A percentile compares a stretch with the other conserved stretches of the same genome.
These are phyloP conservation scores for Tetramorium alpestre DNA, from an alignment of 1,140 invertebrate species.

Conservation along the genomic window DNA sequence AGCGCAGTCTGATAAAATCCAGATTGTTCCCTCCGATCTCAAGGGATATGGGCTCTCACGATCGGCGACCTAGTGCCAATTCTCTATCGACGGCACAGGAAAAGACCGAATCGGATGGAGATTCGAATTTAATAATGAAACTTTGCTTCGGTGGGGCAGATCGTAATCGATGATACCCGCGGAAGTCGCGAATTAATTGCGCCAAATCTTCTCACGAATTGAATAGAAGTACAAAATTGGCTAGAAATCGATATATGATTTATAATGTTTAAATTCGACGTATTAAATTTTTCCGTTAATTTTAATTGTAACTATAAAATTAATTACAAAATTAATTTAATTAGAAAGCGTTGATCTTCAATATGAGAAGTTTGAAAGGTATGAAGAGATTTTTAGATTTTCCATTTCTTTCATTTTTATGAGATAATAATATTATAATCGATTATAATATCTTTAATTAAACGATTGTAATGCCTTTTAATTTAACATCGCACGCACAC, in stretches of 20 bases:
- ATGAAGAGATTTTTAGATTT: too few relatives aligned
- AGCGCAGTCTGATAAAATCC: slow-evolving; percentile 78
- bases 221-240: background rate
- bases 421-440: background rate
- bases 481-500: background rate
- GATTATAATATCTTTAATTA: background rate
- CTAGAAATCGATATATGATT: background rate
- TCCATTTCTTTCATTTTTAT: background rate
- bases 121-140: slow-evolving; percentile 70
- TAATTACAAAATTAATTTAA: background rate
- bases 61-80: slow-evolving; percentile 66
- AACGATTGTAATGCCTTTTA: background rate
- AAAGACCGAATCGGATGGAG: slow-evolving; percentile 5
- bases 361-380: background rate
- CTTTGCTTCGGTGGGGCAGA: slow-evolving; percentile 58
- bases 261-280: background rate
- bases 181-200: slow-evolving; percentile 60
- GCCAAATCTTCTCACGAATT: background rate
- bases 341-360: background rate
- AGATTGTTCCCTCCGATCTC: slow-evolving; percentile 76
- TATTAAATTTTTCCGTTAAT: background rate
- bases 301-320: background rate
- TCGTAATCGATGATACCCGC: slow-evolving; percentile 79
- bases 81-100: slow-evolving; percentile 46
- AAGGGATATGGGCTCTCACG: slow-evolving; percentile 70